These are phyloP conservation scores for Nesoenas mayeri DNA, from an alignment of 2,113 vertebrate genomes.

Conservation along the genomic window DNA sequence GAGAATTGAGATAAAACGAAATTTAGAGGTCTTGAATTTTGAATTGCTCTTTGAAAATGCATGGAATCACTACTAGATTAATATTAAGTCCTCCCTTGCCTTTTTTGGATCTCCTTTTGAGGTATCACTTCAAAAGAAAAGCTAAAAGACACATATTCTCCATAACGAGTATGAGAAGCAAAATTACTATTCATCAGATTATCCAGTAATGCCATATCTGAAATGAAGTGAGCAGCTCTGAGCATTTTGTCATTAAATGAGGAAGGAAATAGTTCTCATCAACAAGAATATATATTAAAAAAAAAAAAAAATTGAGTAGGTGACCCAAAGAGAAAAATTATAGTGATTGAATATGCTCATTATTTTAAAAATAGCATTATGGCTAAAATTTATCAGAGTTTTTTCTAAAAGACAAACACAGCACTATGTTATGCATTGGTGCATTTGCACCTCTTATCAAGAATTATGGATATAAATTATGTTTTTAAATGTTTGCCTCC, in stretches of 20 bases:
- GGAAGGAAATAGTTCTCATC: background rate
- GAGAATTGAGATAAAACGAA: background rate
- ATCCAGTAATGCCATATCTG: background rate
- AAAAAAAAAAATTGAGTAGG: background rate
- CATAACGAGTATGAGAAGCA: background rate
- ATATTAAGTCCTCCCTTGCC: background rate
- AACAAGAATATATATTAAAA: background rate
- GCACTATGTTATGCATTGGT: background rate
- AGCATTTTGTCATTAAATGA: background rate
- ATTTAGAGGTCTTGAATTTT: background rate
- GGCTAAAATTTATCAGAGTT: background rate
- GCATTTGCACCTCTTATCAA: background rate
- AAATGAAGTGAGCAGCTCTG: background rate
- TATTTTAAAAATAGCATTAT: background rate
- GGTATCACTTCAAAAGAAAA: background rate
- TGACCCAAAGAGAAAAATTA: background rate
- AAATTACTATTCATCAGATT: background rate
- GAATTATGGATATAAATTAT: constrained; percentile 37
- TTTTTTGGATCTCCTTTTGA: background rate
- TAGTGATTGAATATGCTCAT: background rate
- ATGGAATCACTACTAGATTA: background rate
- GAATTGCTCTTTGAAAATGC: background rate
- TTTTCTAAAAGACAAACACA: background rate
- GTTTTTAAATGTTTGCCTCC: constrained; percentile 16
- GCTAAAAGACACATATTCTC: background rate